A percentile compares a stretch with the other conserved stretches of the same genome.
phyloP scores from a whole-genome alignment of 1,140 invertebrate species.

The Nixonia krombeini region DNA sequence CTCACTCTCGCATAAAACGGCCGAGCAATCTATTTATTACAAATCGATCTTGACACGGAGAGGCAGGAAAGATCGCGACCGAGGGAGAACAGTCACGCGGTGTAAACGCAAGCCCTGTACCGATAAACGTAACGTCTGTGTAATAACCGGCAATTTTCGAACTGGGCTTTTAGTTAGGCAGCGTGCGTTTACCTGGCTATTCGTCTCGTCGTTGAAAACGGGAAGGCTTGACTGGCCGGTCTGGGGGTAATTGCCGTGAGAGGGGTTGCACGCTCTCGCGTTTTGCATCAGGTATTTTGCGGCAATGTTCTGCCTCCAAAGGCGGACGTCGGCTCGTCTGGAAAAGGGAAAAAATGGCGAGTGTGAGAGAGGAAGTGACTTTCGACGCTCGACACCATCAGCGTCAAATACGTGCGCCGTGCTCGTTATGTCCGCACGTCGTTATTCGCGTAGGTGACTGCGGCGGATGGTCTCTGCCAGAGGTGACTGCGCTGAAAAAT shows the following conservation, averaged over 20 bases:
- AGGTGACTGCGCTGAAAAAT: too few relatives aligned
- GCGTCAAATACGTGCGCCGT: slow-evolving; percentile 41
- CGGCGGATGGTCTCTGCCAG: too few relatives aligned
- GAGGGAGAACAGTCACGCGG: slow-evolving; percentile 2
- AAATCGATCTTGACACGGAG: slow-evolving; percentile 34
- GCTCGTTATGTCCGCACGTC: slow-evolving; percentile 45
- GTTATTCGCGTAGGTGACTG: slow-evolving; percentile 30
- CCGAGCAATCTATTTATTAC: slow-evolving; percentile 45
- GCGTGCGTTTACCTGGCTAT: slow-evolving; percentile 38
- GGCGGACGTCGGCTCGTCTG: slow-evolving; percentile 15
- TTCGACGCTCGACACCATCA: slow-evolving; percentile 30
- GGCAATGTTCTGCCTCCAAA: slow-evolving; percentile 53
- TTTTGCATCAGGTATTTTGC: slow-evolving; percentile 53
- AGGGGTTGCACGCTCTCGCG: slow-evolving; percentile 45
- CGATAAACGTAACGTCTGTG: slow-evolving; percentile 38
- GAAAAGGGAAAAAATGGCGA: slow-evolving; percentile 11
- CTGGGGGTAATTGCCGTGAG: slow-evolving; percentile 59
- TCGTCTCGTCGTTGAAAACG: slow-evolving; percentile 20
- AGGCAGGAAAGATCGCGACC: slow-evolving; percentile 4
- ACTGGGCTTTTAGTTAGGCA: slow-evolving; percentile 63
- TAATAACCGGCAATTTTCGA: slow-evolving; percentile 70
- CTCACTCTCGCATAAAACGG: slow-evolving; percentile 24
- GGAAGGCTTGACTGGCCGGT: slow-evolving; percentile 22
- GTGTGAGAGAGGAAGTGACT: slow-evolving; percentile 12
- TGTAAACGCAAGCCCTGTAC: slow-evolving; percentile 12